Conservation (phyloP, 2,888 invertebrate genomes). For the Plebejus melissa region DNA sequence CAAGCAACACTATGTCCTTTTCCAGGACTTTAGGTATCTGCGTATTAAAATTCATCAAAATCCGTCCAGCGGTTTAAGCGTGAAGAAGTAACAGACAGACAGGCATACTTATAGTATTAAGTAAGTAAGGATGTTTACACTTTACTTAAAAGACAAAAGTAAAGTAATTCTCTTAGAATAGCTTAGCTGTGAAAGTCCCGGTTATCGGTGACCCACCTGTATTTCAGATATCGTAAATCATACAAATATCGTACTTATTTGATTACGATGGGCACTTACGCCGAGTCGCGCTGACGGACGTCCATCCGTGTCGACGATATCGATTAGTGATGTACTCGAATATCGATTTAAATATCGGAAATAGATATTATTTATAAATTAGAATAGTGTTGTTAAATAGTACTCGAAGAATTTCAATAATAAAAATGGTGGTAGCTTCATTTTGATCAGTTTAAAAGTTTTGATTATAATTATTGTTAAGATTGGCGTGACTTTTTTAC, state of each 20-base stretch:
- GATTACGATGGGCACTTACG: slow-evolving; percentile 64
- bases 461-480: too few relatives aligned
- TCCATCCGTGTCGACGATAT: background rate
- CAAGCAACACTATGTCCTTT: too few relatives aligned
- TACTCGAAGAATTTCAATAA: background rate
- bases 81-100: too few relatives aligned
- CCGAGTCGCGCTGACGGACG: slow-evolving; percentile 45
- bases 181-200: slow-evolving; percentile 1
- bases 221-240: slow-evolving; percentile 34
- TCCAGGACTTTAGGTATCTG: too few relatives aligned
- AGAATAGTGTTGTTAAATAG: background rate
- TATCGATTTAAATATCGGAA: background rate
- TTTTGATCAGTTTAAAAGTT: too few relatives aligned
- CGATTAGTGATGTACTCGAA: background rate
- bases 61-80: too few relatives aligned
- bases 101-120: too few relatives aligned
- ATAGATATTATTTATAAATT: background rate
- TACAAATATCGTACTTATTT: slow-evolving; percentile 50
- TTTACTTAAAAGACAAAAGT: too few relatives aligned
- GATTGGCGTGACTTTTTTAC: too few relatives aligned
- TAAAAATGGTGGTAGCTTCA: background rate
- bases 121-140: too few relatives aligned
- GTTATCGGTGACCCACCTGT: slow-evolving; percentile 22
- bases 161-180: background rate
- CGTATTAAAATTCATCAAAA: too few relatives aligned